A percentile compares a stretch with the other conserved stretches of the same genome.
These are phyloP conservation scores for Hirundichthys speculiger DNA, from an alignment of 2,113 vertebrate species.

Conservation along the genomic window DNA sequence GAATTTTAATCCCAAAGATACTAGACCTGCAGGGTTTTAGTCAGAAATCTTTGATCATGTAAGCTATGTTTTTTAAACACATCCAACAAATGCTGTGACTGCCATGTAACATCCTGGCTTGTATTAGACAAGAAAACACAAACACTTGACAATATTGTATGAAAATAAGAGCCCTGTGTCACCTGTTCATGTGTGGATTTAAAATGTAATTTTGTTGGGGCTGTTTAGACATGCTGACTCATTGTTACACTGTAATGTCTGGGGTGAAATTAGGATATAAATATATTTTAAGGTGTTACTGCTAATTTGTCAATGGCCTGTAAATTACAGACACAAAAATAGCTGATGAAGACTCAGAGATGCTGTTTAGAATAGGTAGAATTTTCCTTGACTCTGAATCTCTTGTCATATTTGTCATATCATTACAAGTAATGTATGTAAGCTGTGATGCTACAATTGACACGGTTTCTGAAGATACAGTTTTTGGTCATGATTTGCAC, in stretches of 20 bases:
- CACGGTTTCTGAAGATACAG: no score
- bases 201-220: neutral
- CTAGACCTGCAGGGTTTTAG: conserved; percentile 25
- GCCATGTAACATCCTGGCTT: conserved; percentile 11
- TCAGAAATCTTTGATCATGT: neutral
- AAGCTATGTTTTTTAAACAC: conserved; percentile 24
- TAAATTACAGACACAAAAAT: conserved; percentile 8
- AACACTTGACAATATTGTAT: conserved; percentile 10
- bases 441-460: neutral
- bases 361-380: conserved; percentile 16
- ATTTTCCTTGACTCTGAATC: conserved; percentile 17
- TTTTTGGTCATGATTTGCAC: conserved; percentile 16
- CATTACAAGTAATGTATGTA: conserved; percentile 23
- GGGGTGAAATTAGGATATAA: neutral
- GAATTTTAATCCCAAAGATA: conserved; percentile 57
- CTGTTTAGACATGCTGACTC: no score
- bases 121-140: conserved; percentile 4
- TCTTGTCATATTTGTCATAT: conserved; percentile 27
- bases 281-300: conserved; percentile 14
- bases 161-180: conserved; percentile 2
- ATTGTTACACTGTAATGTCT: conserved; percentile 6
- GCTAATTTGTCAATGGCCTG: conserved; percentile 13
- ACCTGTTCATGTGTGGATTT: neutral
- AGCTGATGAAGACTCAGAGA: conserved; percentile 10
- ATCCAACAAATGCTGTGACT: conserved; percentile 17